Base-by-base conservation (phyloP, 53 echinoderm and acorn worm genomes). In the Holothuria scabra region DNA sequence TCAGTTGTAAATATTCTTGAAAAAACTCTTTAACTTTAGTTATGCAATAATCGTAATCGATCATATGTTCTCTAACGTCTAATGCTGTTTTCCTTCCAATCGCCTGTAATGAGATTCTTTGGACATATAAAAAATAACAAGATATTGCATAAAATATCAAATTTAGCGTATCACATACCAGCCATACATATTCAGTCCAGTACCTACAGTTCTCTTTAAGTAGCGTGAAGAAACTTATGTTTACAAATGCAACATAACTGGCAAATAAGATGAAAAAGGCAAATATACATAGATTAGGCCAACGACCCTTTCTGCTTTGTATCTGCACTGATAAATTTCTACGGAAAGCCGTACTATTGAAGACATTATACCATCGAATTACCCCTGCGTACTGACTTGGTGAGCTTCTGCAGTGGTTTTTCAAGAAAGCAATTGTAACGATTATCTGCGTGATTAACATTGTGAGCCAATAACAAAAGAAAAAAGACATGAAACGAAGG, bases 51-150 rank as follows among this genome's bases (percentile, higher is more conserved):
- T 71, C 71, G 8, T 22, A 71, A 12, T 71, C 21, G 24, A 24
- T 26, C 13, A 44, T 48, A 10, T 26, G 23, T 21, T 71, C 32
- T 11, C 25, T 5, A 25, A 71, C 37, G 13, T 5, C 46, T 14
- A n/a, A 14, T 10, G 23, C 7, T 1, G 46, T 11, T 25, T 46
- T 20, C 71, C 48, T 48, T 12, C 71, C 48, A 16, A 46, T 25
- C 2, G 12, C 18, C 26, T 71, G 32, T 2, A 71, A 26, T 22
- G 44, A 18, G 26, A 28, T 48, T 24, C 71, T 44, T 10, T 71
- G 48, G 20, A 71, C 26, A n/a, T 71, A 71, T n/a, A 71, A 44
- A 44, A 71, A 71, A 26, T 71, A 71, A 16, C 71, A 71, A 41
- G 48, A 71, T 12, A 71, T 24, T 7, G 71, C 44, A 28, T 46